Base-by-base conservation (phyloP, 2,888 invertebrate species). In the Ceriagrion tenellum region DNA sequence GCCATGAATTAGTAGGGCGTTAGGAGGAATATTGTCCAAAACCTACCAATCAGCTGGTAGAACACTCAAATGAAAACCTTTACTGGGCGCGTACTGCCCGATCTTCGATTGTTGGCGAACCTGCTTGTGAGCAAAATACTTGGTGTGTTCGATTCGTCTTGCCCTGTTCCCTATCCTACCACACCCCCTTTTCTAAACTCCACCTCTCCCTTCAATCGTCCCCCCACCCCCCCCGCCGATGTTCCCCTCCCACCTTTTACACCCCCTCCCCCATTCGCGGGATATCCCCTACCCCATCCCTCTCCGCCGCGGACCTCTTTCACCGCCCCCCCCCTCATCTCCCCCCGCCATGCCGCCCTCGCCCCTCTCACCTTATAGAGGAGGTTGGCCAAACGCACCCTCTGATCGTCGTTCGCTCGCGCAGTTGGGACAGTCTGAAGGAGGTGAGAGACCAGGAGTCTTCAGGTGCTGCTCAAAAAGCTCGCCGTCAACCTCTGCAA, bases 351-450 rank as follows among this genome's bases (percentile, higher is more conserved):
- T n/a, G n/a, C n/a, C n/a, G 10, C 8, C 69, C 69, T 16, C 16
- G 13, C 59, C 59, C 59, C 59, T 59, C 69, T 26, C 26, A 81
- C 81, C 81, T 81, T 81, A 81, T 81, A 81, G 81, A 35, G n/a
- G 69, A 35, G 81, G 81, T 35, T 81, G 81, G 30, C 81, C 35
- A 81, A 81, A 81, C 81, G 30, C 81, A 81, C 81, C 81, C 81
- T 81, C 81, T 35, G 30, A 18, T 35, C 35, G 81, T 81, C 30
- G 30, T 10, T 12, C 8, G 69, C n/a, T 69, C 26, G 13, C 35
- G 81, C 81, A 81, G 81, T 35, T 16, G 81, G 81, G 81, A 81
- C 81, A 81, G 81, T 35, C 30, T 30, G 30, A n/a, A 81, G 4
- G 81, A n/a, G n/a, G n/a, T 12, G 69, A n/a, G 69, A 81, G 81